Base-by-base conservation (phyloP, 1,140 invertebrate species). In the Oryzaephilus surinamensis region DNA sequence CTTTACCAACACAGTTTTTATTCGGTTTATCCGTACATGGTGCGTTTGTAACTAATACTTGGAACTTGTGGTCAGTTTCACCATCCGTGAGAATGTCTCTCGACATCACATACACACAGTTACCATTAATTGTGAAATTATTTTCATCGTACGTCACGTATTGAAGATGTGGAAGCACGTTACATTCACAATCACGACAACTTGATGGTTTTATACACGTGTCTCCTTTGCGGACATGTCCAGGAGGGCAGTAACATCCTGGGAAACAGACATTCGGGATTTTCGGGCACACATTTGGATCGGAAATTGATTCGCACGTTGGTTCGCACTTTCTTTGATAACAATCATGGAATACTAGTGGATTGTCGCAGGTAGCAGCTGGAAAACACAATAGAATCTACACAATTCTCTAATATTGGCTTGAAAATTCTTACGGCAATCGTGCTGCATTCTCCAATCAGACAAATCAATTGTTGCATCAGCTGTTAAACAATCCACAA, bases 241-340 rank as follows among this genome's bases (percentile, higher is more conserved):
- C 84, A 27, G 81, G 74, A 1, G 84, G 83, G 54, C 85, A 89
- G 60, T 84, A 89, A 60, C 85, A 90, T 20, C 85, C 86, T 1
- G 81, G 71, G 56, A 84, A 82, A 56, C 85, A 89, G 8, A 73
- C 65, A 7, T 75, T 72, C 1, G 72, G 64, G 24, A 75, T 64
- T 14, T 63, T 45, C 0, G 79, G 73, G 51, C 83, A 86, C 0
- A 67, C 31, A 28, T 74, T 62, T 0, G 70, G 55, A 33, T 76
- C 65, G 21, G 68, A 64, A 19, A 81, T 46, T 37, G 72, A 74
- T 30, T 74, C 69, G 51, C 86, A 90, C 0, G 72, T 74, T 2
- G 73, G 72, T 54, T 88, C 84, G 60, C 85, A 89, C 30, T 66
- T 58, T 32, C 66, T 65, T 41, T 76, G 74, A 57, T 77, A 88